Percentiles rank a stretch among this genome's conserved stretches.
Conservation (phyloP, 2,888 invertebrate genomes). For the Diplolepis rosae region DNA sequence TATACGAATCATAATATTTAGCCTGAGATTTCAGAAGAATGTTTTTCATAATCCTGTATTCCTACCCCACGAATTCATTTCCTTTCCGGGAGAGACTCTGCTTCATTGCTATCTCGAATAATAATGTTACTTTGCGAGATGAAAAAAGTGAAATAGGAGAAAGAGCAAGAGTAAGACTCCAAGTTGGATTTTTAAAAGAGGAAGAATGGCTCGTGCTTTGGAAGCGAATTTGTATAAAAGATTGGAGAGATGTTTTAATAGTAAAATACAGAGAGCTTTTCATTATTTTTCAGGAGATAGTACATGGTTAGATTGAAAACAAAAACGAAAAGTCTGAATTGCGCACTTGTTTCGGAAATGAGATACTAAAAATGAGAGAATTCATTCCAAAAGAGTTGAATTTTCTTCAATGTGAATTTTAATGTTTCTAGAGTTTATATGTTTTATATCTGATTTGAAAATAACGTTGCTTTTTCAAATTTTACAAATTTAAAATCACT, state of each 20-base stretch:
- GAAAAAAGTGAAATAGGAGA: neutral
- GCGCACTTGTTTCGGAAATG: neutral
- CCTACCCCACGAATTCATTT: slow-evolving; percentile 57
- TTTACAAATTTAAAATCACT: too few relatives aligned
- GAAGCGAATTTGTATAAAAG: neutral
- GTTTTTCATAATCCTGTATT: slow-evolving; percentile 48
- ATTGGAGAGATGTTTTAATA: neutral
- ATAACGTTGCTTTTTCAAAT: too few relatives aligned
- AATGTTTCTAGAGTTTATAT: too few relatives aligned
- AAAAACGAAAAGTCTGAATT: neutral
- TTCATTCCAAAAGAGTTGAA: too few relatives aligned
- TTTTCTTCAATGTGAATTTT: too few relatives aligned
- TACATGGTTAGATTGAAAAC: neutral
- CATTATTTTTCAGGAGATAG: neutral
- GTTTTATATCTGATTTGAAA: too few relatives aligned
- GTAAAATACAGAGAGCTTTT: neutral
- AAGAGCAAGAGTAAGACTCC: neutral
- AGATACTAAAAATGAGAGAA: too few relatives aligned
- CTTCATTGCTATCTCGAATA: neutral
- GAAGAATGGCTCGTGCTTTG: neutral
- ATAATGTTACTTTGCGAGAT: neutral
- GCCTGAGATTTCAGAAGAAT: slow-evolving; percentile 51
- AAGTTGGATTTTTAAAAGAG: neutral
- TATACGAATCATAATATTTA: slow-evolving; percentile 58
- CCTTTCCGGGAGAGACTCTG: slow-evolving; percentile 40